Conservation (phyloP, 1,140 invertebrate genomes). For the Notospermus geniculatus region DNA sequence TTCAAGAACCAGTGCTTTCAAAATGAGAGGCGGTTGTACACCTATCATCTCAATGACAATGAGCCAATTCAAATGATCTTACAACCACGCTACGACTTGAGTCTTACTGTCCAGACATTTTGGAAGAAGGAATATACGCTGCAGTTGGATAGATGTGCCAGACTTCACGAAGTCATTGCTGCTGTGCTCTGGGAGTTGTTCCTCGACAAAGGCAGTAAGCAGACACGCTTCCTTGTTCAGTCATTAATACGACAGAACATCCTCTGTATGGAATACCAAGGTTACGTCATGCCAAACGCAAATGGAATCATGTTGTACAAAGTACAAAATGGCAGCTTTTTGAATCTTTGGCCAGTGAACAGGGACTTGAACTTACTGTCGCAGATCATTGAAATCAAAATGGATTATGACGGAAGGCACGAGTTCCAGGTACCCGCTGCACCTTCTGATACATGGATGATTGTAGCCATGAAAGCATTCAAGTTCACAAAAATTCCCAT, state of each 20-base stretch:
- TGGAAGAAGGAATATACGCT: slow-evolving; percentile 43
- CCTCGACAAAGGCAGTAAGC: slow-evolving; percentile 23
- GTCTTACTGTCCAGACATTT: slow-evolving; percentile 45
- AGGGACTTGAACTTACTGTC: slow-evolving; percentile 30
- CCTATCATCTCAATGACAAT: slow-evolving; percentile 32
- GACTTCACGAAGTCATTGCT: slow-evolving; percentile 34
- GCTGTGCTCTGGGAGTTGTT: slow-evolving; percentile 35
- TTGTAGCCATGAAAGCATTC: slow-evolving; percentile 43
- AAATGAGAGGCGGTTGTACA: slow-evolving; percentile 35
- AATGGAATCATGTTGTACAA: neutral
- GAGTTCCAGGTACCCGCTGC: slow-evolving; percentile 28
- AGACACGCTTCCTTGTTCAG: slow-evolving; percentile 34
- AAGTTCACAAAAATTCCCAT: slow-evolving; percentile 41
- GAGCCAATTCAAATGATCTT: slow-evolving; percentile 37
- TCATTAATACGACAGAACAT: slow-evolving; percentile 32
- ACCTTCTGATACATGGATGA: slow-evolving; percentile 43
- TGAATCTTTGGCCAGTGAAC: slow-evolving; percentile 36
- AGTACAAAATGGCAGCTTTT: slow-evolving; percentile 25
- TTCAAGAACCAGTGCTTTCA: slow-evolving; percentile 36
- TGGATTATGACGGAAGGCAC: slow-evolving; percentile 29
- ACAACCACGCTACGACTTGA: slow-evolving; percentile 35
- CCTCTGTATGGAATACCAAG: slow-evolving; percentile 1
- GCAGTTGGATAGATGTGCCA: slow-evolving; percentile 41
- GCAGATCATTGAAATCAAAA: slow-evolving; percentile 32
- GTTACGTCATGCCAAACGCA: neutral